These are phyloP conservation scores for Drosophila paranaensis DNA, from an alignment of 2,888 invertebrate species.

Conservation along the genomic window DNA sequence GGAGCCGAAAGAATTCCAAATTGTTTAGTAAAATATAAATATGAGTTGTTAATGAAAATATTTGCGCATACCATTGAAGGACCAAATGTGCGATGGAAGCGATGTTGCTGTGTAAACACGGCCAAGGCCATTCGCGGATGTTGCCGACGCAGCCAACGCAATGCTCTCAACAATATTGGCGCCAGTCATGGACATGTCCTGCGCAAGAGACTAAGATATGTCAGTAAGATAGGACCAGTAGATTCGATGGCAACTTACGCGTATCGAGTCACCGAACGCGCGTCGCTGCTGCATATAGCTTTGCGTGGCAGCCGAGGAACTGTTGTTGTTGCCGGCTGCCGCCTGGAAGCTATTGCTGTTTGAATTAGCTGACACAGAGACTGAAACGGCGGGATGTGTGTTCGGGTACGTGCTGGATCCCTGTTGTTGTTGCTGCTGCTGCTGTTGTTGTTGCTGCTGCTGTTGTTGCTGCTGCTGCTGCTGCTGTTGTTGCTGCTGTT, in stretches of 20 bases:
- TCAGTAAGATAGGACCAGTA: background rate
- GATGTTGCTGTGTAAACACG: conserved; percentile 95
- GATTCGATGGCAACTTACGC: conserved; percentile 55
- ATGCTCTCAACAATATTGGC: conserved; percentile 83
- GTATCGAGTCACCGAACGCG: conserved; percentile 72
- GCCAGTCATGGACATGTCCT: conserved; percentile 81
- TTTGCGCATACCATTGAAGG: conserved; percentile 91
- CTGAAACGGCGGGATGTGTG: conserved; percentile 66
- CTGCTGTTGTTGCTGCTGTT: conserved; percentile 70
- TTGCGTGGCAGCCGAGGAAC: conserved; percentile 65
- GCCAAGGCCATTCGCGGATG: conserved; percentile 86
- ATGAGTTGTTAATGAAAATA: background rate
- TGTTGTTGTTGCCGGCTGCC: conserved; percentile 69
- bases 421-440: conserved; percentile 34
- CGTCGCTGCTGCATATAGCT: conserved; percentile 73
- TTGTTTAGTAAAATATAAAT: background rate
- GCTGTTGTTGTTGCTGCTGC: conserved; percentile 61
- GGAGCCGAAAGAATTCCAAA: conserved; percentile 57
- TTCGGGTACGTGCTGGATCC: conserved; percentile 82
- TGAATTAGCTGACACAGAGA: conserved; percentile 63
- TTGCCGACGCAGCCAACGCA: conserved; percentile 82
- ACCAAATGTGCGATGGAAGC: conserved; percentile 96
- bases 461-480: conserved; percentile 62
- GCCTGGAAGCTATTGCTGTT: conserved; percentile 68
- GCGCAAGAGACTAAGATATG: conserved; percentile 6